These are phyloP conservation scores for Ophioderma brevispina DNA, from an alignment of 35 echinoderm and acorn worm genomes.

Conservation along the genomic window DNA sequence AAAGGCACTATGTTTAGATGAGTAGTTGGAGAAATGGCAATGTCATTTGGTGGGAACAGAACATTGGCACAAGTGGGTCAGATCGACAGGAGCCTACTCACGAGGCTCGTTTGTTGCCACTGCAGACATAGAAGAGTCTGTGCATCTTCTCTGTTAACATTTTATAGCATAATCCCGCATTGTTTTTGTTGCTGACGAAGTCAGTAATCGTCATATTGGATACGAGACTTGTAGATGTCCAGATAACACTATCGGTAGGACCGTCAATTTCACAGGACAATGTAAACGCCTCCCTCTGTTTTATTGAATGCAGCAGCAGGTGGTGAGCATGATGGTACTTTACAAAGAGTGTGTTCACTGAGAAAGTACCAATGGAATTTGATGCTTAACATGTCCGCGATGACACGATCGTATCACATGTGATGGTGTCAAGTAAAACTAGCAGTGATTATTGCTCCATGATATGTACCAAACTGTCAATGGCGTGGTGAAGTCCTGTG, in stretches of 20 bases:
- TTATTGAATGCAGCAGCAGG: too few relatives aligned
- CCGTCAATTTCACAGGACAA: too few relatives aligned
- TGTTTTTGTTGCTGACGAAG: too few relatives aligned
- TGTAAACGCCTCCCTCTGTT: too few relatives aligned
- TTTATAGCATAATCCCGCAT: too few relatives aligned
- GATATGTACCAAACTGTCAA: not conserved
- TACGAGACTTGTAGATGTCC: too few relatives aligned
- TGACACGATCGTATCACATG: not conserved
- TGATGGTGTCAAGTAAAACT: not conserved
- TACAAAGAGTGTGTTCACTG: not conserved
- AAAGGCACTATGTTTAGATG: not conserved
- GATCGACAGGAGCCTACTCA: not conserved
- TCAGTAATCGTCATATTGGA: too few relatives aligned
- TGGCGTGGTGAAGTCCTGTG: not conserved
- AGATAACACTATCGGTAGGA: too few relatives aligned
- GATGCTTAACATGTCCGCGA: conserved; percentile 1
- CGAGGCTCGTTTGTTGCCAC: too few relatives aligned
- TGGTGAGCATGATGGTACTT: not conserved
- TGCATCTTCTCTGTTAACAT: too few relatives aligned
- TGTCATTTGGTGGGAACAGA: not conserved
- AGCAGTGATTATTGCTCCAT: not conserved
- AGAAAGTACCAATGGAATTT: not conserved
- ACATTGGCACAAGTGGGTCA: conserved; percentile 9
- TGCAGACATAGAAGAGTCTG: too few relatives aligned
- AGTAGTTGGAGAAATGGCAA: conserved; percentile 8